Evolutionary conservation across 1,140 invertebrate genomes (phyloP), one percentile per base, ranked within the genome.

Genomic region (Carcinoscorpius rotundicauda): DNA sequence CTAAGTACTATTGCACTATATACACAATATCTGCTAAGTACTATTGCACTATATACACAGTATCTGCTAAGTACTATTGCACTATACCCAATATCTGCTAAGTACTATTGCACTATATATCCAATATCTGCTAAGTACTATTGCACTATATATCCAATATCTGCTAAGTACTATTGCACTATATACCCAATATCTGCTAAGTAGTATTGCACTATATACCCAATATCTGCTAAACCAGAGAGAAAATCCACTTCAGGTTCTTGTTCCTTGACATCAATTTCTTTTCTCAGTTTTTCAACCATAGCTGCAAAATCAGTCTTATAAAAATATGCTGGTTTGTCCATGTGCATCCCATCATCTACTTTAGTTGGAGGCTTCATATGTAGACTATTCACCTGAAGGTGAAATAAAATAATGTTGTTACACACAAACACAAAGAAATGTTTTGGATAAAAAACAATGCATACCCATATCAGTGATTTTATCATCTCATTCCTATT

Each of bases 301-400:
- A 73, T 64, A 9, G 63, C 60, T 59, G 73, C 71, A 56, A 70
- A 70, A 69, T 76, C 75, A 50, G 64, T 69, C 58, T 70, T 65
- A 60, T 69, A 75, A 58, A 75, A 66, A 51, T 70, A 68, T 29
- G 64, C 62, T 48, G 51, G 53, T 50, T 60, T 51, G 51, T 62
- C 48, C 10, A 49, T 56, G 8, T 65, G 52, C 4, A 70, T 59
- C 11, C 64, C 62, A 59, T 66, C 50, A 4, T 64, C 56, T 49
- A n/a, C 58, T 60, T 57, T 60, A 52, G 57, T 29, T 29, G 59
- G 53, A 4, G 52, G 63, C 49, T 51, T 57, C 10, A 11, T 11
- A 57, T 10, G 11, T 10, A 57, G 10, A 57, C 10, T 57, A 57
- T 11, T 11, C 55, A 57, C 11, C 11, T 10, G 55, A 3, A 57